Percentiles rank a stretch among this genome's conserved stretches.
phyloP scores from a whole-genome alignment of 2,113 vertebrate species.

The Misgurnus mizolepis region DNA sequence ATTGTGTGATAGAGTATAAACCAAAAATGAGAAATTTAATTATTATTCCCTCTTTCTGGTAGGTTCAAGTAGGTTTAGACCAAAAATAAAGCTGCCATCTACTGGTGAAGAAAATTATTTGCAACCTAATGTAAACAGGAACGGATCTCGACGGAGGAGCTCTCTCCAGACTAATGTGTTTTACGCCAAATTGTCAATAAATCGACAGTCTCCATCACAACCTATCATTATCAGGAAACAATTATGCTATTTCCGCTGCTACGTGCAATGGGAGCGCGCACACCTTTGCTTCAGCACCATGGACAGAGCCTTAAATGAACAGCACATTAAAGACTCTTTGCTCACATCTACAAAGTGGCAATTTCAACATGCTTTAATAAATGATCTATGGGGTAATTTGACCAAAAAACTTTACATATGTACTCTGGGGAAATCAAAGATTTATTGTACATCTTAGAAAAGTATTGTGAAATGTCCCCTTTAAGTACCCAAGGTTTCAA shows the following conservation, averaged over 20 bases:
- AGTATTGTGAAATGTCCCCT: too few species aligned
- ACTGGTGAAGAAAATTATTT: background rate
- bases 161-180: background rate
- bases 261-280: background rate
- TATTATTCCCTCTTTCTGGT: background rate
- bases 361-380: too few species aligned
- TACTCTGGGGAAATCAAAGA: too few species aligned
- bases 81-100: conserved; percentile 20
- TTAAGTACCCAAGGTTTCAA: too few species aligned
- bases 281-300: conserved; percentile 39
- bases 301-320: conserved; percentile 6
- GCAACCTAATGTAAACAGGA: background rate
- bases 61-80: background rate
- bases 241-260: background rate
- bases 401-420: too few species aligned
- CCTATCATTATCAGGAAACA: background rate
- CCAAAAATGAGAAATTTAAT: too few species aligned
- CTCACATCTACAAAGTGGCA: too few species aligned
- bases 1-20: background rate
- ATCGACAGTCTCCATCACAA: background rate
- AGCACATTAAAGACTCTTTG: too few species aligned
- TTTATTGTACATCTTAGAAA: too few species aligned
- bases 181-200: background rate
- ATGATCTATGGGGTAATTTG: too few species aligned
- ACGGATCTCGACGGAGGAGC: background rate